A percentile compares a stretch with the other conserved stretches of the same genome.
Conservation (phyloP, 2,888 invertebrate genomes). For the Orchestes rusci region DNA sequence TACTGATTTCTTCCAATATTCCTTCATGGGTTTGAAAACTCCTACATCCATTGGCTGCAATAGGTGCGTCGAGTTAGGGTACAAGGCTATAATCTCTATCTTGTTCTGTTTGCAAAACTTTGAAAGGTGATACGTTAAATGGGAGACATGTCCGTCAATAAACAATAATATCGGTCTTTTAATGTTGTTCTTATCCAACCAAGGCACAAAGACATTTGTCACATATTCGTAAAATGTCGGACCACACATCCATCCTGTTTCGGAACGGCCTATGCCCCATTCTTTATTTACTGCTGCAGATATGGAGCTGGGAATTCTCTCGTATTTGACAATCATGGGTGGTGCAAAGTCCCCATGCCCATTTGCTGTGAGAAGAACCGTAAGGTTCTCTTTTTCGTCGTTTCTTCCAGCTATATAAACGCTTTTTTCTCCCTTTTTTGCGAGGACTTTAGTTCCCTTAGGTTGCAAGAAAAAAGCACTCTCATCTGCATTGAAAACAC, state of each 20-base stretch:
- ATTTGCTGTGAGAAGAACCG: constrained; percentile 20
- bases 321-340: constrained; percentile 16
- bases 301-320: neutral
- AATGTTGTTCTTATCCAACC: neutral
- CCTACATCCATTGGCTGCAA: no score
- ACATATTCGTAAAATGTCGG: constrained; percentile 3
- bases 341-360: constrained; percentile 16
- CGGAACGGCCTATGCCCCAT: constrained; percentile 3
- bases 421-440: constrained; percentile 18
- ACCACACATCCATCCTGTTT: constrained; percentile 4
- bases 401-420: constrained; percentile 14
- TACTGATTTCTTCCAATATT: no score
- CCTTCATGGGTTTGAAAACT: no score
- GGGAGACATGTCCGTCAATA: no score
- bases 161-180: no score
- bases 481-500: constrained; percentile 15
- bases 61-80: no score
- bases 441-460: constrained; percentile 19
- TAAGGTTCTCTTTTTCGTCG: constrained; percentile 24
- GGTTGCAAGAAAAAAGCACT: constrained; percentile 26
- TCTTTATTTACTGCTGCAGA: neutral
- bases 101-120: no score
- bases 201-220: neutral
- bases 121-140: no score
- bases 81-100: no score